Conservation (phyloP, 2,888 invertebrate genomes). For the Eupeodes luniger region DNA sequence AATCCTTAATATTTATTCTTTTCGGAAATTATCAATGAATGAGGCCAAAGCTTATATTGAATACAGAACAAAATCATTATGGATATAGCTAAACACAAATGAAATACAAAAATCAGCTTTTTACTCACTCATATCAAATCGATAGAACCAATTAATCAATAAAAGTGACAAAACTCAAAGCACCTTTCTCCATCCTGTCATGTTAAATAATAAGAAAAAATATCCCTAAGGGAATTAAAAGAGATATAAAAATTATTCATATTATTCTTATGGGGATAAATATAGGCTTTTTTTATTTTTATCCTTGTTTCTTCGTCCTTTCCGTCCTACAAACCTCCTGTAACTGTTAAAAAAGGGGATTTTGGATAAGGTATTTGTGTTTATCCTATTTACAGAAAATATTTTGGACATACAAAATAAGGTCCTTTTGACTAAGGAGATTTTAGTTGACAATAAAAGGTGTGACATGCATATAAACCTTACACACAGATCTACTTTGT, state of each 20-base stretch:
- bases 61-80: neutral
- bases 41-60: neutral
- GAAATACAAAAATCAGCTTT: neutral
- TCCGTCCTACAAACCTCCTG: neutral
- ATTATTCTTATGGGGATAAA: neutral
- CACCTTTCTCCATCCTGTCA: constrained; percentile 3
- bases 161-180: constrained; percentile 11
- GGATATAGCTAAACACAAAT: neutral
- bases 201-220: neutral
- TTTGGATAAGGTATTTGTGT: neutral
- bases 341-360: neutral
- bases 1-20: constrained; percentile 13
- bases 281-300: neutral
- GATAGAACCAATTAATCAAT: constrained; percentile 25
- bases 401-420: neutral
- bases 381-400: neutral
- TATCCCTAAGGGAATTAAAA: neutral
- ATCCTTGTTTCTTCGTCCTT: neutral
- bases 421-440: constrained; percentile 32
- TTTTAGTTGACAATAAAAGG: constrained; percentile 30
- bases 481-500: neutral
- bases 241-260: constrained; percentile 32
- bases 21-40: constrained; percentile 22
- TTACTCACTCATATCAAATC: neutral
- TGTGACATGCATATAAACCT: constrained; percentile 35